Base-by-base conservation (phyloP, 2,113 vertebrate genomes). In the Phyllostomus hastatus region DNA sequence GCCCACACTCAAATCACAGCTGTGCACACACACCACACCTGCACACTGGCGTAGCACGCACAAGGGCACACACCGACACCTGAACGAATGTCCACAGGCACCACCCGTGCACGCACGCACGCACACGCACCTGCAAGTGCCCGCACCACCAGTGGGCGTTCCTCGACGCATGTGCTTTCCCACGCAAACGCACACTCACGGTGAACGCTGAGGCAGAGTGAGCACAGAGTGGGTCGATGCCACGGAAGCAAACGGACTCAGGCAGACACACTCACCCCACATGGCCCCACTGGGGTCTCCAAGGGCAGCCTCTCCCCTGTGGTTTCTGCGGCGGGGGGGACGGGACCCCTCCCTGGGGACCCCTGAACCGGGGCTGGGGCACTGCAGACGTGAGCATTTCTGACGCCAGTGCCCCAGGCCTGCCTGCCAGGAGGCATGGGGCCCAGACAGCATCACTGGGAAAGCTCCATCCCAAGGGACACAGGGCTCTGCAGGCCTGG, bases 131-230 rank as follows among this genome's bases (percentile, higher is more conserved):
- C 1, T 2, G 19, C 28, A 31, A 0, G 15, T 1, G 10, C 26
- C 33, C 10, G 31, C 54, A 33, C 19, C 14, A 20, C 33, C 28
- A 6, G 2, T 2, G 22, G 1, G 2, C 5, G 4, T 2, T 0
- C 24, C 16, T n/a, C 1, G 15, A 50, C 15, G 0, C 0, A 3
- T 11, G 50, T 46, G 33, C 7, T 1, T 22, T 81, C 66, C 35
- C 12, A 5, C 2, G 8, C 31, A 35, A 14, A 7, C 1, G 33
- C 20, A 7, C 24, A 5, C 1, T 22, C 50, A 3, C 0, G 0
- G 0, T 2, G 57, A 17, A 22, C 79, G 31, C 3, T 0, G 14
- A 78, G 48, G 72, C 50, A 17, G 24, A 20, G 57, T 2, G 9
- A 52, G 20, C 26, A 57, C 14, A 2, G 12, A 52, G 20, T 0